A percentile compares a stretch with the other conserved stretches of the same genome.
Evolutionary conservation across 2,113 vertebrate species (phyloP).

Genomic region (Podarcis raffonei): DNA sequence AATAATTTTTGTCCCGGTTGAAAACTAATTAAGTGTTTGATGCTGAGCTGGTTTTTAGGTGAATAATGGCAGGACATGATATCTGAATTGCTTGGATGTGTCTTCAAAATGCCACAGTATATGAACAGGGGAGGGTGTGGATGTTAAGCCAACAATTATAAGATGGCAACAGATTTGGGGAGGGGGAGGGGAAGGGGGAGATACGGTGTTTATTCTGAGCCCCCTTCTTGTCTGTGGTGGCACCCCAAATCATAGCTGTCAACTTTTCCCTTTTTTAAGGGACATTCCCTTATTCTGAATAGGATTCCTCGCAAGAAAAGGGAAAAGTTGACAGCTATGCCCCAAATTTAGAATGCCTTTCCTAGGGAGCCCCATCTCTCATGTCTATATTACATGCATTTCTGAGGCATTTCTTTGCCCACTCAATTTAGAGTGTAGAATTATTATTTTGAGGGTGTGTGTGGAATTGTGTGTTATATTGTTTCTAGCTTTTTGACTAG

Average conservation of each 20-base stretch:
- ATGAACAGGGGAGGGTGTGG: not conserved
- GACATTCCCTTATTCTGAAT: too few relatives aligned
- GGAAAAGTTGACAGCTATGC: too few relatives aligned
- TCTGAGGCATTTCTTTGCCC: too few relatives aligned
- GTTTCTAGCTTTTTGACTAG: too few relatives aligned
- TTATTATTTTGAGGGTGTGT: too few relatives aligned
- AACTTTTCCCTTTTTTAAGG: too few relatives aligned
- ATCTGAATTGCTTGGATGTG: conserved; percentile 7
- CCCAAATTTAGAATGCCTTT: not conserved
- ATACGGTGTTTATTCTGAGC: not conserved
- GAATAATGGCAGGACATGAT: fast-evolving
- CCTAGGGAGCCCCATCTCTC: too few relatives aligned
- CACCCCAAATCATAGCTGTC: not conserved
- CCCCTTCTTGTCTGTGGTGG: not conserved
- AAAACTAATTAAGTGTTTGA: conserved; percentile 24
- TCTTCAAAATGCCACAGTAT: not conserved
- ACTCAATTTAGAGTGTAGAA: too few relatives aligned
- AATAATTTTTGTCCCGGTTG: not conserved
- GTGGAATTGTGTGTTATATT: too few relatives aligned
- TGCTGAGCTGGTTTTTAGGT: conserved; percentile 9
- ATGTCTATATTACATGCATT: too few relatives aligned
- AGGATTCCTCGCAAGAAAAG: too few relatives aligned
- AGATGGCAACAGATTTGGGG: not conserved
- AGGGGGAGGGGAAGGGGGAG: not conserved
- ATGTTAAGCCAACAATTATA: not conserved